These are phyloP conservation scores for Mythimna ferrago DNA, from an alignment of 2,888 invertebrate species.

Conservation along the genomic window DNA sequence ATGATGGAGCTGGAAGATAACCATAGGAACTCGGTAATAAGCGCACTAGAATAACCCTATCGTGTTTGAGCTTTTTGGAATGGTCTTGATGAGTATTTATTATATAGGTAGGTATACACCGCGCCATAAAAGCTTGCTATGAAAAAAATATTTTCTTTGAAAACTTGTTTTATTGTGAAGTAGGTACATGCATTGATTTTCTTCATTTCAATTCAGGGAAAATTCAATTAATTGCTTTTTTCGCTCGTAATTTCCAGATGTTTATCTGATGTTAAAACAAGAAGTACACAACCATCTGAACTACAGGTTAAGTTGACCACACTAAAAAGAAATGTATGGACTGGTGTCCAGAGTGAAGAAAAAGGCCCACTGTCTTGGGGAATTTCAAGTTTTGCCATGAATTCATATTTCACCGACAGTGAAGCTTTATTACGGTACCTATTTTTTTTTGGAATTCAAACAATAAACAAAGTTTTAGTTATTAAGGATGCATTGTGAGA, in stretches of 20 bases:
- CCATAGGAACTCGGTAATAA: too few relatives aligned
- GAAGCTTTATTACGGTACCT: conserved; percentile 90
- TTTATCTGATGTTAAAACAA: conserved; percentile 83
- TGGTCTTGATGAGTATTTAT: too few relatives aligned
- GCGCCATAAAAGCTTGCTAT: too few relatives aligned
- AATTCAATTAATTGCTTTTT: background rate
- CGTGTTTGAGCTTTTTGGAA: too few relatives aligned
- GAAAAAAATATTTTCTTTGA: too few relatives aligned
- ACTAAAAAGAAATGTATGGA: conserved; percentile 94
- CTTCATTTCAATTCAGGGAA: background rate
- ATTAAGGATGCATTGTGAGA: background rate
- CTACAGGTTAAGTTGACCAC: conserved; percentile 93
- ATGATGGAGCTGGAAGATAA: too few relatives aligned
- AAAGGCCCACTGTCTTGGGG: conserved; percentile 93
- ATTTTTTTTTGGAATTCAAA: background rate
- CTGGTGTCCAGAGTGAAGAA: conserved; percentile 89
- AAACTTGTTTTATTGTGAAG: too few relatives aligned
- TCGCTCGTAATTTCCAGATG: conserved; percentile 71
- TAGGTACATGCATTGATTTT: background rate
- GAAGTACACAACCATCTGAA: conserved; percentile 89
- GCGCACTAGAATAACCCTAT: too few relatives aligned
- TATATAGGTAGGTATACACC: too few relatives aligned
- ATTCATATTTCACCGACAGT: conserved; percentile 89
- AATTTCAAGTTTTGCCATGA: conserved; percentile 90
- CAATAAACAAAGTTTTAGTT: background rate